These are phyloP conservation scores for Melanotaenia duboulayi DNA, from an alignment of 2,113 vertebrate genomes.

Conservation along the genomic window DNA sequence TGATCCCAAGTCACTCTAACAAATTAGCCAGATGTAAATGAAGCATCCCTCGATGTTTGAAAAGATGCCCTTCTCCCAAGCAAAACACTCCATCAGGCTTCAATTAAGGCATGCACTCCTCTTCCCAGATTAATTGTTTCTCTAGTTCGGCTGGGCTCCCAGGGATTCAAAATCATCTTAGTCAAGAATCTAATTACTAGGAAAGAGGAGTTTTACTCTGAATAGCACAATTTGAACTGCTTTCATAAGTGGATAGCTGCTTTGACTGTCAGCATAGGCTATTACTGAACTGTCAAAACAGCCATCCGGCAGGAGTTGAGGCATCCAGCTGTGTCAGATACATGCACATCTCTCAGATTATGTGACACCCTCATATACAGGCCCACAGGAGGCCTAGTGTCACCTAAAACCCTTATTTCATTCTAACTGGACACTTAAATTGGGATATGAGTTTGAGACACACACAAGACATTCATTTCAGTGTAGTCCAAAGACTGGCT, in stretches of 20 bases:
- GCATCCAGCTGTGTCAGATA: conserved; percentile 69
- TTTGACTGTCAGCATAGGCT: conserved; percentile 66
- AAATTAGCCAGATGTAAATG: conserved; percentile 62
- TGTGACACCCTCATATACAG: conserved; percentile 44
- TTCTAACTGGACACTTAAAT: conserved; percentile 63
- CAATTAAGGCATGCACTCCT: conserved; percentile 67
- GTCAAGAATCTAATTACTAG: conserved; percentile 76
- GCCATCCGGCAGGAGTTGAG: conserved; percentile 65
- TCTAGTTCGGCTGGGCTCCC: conserved; percentile 44
- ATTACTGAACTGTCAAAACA: conserved; percentile 79
- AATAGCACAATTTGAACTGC: conserved; percentile 64
- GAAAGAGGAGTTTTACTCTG: conserved; percentile 65
- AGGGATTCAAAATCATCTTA: conserved; percentile 67
- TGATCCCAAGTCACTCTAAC: conserved; percentile 24
- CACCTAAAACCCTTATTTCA: conserved; percentile 53
- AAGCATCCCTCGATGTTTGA: conserved; percentile 45
- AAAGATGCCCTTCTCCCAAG: conserved; percentile 52
- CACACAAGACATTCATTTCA: conserved; percentile 10
- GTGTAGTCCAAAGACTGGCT: conserved; percentile 5
- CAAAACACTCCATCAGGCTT: conserved; percentile 68
- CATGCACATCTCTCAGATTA: conserved; percentile 49
- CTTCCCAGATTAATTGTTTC: conserved; percentile 70
- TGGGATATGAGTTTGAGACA: conserved; percentile 33
- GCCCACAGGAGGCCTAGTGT: conserved; percentile 30
- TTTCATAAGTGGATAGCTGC: conserved; percentile 44